A percentile compares a stretch with the other conserved stretches of the same genome.
Conservation (phyloP, 2,888 invertebrate species). For the Apodemia mormo region DNA sequence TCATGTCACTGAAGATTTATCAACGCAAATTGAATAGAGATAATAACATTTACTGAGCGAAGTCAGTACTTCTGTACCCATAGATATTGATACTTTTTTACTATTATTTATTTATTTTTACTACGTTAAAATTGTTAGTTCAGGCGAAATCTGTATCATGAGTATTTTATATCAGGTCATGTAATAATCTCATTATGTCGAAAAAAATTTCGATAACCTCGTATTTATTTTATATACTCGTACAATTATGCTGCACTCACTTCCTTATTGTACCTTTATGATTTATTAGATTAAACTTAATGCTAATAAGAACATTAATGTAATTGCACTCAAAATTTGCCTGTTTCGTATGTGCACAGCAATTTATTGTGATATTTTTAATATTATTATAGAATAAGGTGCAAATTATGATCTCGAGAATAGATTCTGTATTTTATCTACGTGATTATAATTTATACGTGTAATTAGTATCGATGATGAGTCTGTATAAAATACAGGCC, state of each 20-base stretch:
- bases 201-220: constrained; percentile 27
- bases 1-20: constrained; percentile 15
- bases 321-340: constrained; percentile 81
- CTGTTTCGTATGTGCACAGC: constrained; percentile 82
- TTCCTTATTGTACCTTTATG: constrained; percentile 31
- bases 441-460: constrained; percentile 66
- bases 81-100: neutral
- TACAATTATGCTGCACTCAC: constrained; percentile 24
- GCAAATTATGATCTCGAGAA: constrained; percentile 70
- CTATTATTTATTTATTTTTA: neutral
- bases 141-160: neutral
- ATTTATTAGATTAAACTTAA: constrained; percentile 61
- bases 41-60: neutral
- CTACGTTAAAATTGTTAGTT: neutral
- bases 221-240: constrained; percentile 19
- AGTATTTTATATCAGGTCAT: neutral
- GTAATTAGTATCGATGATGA: constrained; percentile 46
- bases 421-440: constrained; percentile 72
- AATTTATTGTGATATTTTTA: constrained; percentile 83
- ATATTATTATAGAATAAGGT: constrained; percentile 77
- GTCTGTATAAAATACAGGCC: constrained; percentile 59
- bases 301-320: constrained; percentile 66
- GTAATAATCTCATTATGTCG: constrained; percentile 19
- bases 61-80: neutral
- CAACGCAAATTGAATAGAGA: neutral